A percentile compares a stretch with the other conserved stretches of the same genome.
These are phyloP conservation scores for Orthosia gothica DNA, from an alignment of 2,888 invertebrate species.

Conservation along the genomic window DNA sequence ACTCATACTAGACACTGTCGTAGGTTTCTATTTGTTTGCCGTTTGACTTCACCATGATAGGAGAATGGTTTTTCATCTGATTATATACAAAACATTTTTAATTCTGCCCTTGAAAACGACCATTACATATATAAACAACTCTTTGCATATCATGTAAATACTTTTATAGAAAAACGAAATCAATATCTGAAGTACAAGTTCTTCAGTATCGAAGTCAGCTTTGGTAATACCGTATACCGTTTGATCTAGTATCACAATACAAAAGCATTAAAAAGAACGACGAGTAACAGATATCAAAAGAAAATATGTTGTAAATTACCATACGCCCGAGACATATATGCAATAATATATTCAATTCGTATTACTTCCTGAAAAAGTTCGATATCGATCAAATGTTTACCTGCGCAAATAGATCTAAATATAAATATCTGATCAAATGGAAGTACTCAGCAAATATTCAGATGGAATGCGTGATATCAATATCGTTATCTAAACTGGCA, in stretches of 20 bases:
- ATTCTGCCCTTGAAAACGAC: too few relatives aligned
- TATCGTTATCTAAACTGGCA: conserved; percentile 51
- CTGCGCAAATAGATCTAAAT: conserved; percentile 42
- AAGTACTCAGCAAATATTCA: conserved; percentile 54
- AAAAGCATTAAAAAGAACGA: conserved; percentile 22
- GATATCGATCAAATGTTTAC: conserved; percentile 53
- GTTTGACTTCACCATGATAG: too few relatives aligned
- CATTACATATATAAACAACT: too few relatives aligned
- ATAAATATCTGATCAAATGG: conserved; percentile 33
- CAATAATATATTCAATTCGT: conserved; percentile 25
- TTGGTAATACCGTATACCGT: conserved; percentile 28
- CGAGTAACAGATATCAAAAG: conserved; percentile 37
- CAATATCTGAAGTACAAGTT: conserved; percentile 19
- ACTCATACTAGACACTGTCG: not conserved
- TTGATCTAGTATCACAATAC: conserved; percentile 39
- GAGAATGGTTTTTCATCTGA: not conserved
- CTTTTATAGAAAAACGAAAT: not conserved
- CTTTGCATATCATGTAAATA: not conserved
- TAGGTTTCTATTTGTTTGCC: not conserved
- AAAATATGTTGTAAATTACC: conserved; percentile 24
- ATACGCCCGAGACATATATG: conserved; percentile 22
- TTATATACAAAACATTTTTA: too few relatives aligned
- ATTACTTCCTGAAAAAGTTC: conserved; percentile 27
- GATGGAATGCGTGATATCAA: conserved; percentile 50
- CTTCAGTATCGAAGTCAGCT: conserved; percentile 18